These are phyloP conservation scores for Gallinago jamesoni DNA, from an alignment of 2,113 vertebrate genomes.

Conservation along the genomic window DNA sequence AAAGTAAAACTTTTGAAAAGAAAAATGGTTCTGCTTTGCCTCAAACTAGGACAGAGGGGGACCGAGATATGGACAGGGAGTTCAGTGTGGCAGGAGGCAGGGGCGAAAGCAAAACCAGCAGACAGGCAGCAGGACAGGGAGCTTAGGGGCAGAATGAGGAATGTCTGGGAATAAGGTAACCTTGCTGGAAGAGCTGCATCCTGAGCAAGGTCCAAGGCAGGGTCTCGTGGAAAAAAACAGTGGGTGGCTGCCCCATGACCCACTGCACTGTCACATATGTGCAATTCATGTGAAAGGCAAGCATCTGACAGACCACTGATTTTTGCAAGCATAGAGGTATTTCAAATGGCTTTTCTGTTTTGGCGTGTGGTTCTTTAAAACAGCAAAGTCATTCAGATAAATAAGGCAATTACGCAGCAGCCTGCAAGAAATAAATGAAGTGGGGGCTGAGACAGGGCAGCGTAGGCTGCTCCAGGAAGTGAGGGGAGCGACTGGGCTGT, in stretches of 20 bases:
- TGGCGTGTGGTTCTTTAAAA: background rate
- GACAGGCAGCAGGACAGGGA: background rate
- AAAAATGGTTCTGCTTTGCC: background rate
- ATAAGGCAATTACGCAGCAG: background rate
- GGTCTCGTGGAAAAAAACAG: rapidly evolving
- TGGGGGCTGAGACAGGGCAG: rapidly evolving
- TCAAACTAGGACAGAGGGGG: background rate
- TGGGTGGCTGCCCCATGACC: rapidly evolving
- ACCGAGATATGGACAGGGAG: rapidly evolving
- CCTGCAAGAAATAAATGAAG: background rate
- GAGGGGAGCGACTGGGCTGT: background rate
- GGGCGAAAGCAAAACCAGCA: background rate
- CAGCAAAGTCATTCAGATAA: background rate
- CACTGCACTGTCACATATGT: background rate
- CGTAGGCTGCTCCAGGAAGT: background rate
- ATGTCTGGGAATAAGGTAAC: rapidly evolving
- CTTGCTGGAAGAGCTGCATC: background rate
- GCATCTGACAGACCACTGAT: background rate
- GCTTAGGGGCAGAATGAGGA: background rate
- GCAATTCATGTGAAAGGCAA: background rate
- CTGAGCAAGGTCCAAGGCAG: background rate
- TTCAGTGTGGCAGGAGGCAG: background rate
- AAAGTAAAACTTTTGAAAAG: background rate
- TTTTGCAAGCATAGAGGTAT: background rate
- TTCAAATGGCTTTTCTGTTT: background rate